Base-by-base conservation (phyloP, 2,888 invertebrate genomes). In the Bruchidius siliquastri region DNA sequence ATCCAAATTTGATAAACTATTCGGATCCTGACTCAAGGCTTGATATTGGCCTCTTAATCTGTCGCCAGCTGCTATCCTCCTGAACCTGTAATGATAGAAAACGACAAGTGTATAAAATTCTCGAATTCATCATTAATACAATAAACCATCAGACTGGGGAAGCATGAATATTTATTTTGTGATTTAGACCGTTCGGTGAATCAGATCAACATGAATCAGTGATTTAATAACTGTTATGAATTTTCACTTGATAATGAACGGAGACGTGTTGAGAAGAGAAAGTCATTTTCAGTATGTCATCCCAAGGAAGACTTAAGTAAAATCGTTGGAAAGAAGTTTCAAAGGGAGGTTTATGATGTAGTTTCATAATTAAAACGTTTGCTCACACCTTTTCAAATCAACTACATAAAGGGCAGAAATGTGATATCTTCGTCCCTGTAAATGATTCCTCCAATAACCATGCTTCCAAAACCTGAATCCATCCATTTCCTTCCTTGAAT, bases 381-480 rank as follows among this genome's bases (percentile, higher is more conserved):
- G 67, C 21, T 20, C 67, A 10, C 20, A 68, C 68, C 71, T 91
- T 86, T 95, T 96, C 82, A 99, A 89, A 87, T 99, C 99, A 21
- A 99, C 98, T 67, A 99, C 98, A 88, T 99, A 99, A 76, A 99
- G 88, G 3, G 99, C 99, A 80, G 97, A 97, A 88, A 95, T 97
- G 86, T 96, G 96, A 87, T 99, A 99, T 71, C 74, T 75, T 77
- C 99, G 91, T 0, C 97, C 96, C 84, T 95, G 98, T 77, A 99
- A 88, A 89, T 99, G 99, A 86, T 96, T 98, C 75, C 95, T 92
- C 99, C 99, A 99, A 87, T 99, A 99, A n/a, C 99, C 99, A 83
- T 94, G 95, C 87, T 97, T 98, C 99, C 99, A 99, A 88, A 99
- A 99, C 80, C 93, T 91, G 86, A 98, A 99, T 6, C 99, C 99